Conservation (phyloP, 2,113 vertebrate genomes). For the Gallinago media region DNA sequence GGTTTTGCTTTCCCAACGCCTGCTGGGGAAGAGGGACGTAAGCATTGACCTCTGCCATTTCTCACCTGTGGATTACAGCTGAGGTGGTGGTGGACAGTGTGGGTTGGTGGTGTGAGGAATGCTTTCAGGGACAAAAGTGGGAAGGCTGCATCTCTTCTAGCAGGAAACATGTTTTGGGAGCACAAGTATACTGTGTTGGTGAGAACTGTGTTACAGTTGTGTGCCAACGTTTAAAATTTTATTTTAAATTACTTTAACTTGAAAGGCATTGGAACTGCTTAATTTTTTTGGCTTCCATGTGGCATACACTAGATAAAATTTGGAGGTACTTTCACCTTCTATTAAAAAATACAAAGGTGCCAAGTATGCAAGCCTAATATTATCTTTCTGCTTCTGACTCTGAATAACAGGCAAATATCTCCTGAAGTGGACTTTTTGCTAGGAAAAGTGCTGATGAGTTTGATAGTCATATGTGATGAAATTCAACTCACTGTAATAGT, state of each 20-base stretch:
- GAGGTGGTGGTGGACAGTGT: not conserved
- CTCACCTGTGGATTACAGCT: rapidly evolving
- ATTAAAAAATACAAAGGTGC: not conserved
- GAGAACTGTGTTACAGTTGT: not conserved
- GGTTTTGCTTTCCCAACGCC: not conserved
- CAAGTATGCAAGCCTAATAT: not conserved
- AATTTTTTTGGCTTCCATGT: not conserved
- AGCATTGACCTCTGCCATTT: not conserved
- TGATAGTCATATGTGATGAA: not conserved
- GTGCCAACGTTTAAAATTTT: not conserved
- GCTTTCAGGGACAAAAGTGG: not conserved
- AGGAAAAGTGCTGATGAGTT: not conserved
- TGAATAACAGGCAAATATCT: not conserved
- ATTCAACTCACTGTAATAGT: not conserved
- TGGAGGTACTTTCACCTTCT: not conserved
- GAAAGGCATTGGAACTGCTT: not conserved
- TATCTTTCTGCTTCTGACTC: not conserved
- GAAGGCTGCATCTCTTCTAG: not conserved
- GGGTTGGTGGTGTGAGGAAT: not conserved
- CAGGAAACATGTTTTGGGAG: not conserved
- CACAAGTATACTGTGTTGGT: not conserved
- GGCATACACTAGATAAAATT: not conserved
- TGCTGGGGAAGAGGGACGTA: not conserved
- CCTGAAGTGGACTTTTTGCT: not conserved
- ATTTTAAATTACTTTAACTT: not conserved